Evolutionary conservation across 2,797 vertebrate species (phyloP).

Genomic region (Vultur gryphus): DNA sequence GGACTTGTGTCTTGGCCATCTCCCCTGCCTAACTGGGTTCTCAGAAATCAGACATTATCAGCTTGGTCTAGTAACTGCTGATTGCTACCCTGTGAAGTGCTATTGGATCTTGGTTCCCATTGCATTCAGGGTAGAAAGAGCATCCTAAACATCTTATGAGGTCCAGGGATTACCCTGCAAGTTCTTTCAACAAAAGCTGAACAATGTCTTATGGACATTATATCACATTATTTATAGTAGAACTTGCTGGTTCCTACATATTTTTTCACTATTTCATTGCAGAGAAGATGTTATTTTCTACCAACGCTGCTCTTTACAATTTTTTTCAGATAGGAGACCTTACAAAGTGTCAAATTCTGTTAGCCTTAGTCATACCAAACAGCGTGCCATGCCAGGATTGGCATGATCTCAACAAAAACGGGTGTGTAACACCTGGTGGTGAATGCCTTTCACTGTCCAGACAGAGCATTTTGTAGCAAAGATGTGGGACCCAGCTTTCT

Average conservation of each 20-base stretch:
- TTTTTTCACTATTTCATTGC: background rate
- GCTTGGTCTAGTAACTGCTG: background rate
- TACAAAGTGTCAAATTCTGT: background rate
- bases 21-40: background rate
- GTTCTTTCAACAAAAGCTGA: background rate
- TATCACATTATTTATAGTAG: background rate
- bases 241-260: background rate
- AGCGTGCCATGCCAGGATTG: background rate
- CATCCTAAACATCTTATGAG: background rate
- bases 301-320: accelerated
- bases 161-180: background rate
- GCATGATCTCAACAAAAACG: background rate
- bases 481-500: background rate
- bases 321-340: background rate
- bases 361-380: background rate
- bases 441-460: background rate
- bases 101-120: background rate
- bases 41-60: background rate
- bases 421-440: background rate
- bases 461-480: background rate
- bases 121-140: background rate
- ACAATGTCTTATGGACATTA: background rate
- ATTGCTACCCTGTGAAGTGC: background rate
- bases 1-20: background rate
- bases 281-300: background rate